Evolutionary conservation across 2,888 invertebrate genomes (phyloP).

Genomic region (Nephrotoma flavescens): DNA sequence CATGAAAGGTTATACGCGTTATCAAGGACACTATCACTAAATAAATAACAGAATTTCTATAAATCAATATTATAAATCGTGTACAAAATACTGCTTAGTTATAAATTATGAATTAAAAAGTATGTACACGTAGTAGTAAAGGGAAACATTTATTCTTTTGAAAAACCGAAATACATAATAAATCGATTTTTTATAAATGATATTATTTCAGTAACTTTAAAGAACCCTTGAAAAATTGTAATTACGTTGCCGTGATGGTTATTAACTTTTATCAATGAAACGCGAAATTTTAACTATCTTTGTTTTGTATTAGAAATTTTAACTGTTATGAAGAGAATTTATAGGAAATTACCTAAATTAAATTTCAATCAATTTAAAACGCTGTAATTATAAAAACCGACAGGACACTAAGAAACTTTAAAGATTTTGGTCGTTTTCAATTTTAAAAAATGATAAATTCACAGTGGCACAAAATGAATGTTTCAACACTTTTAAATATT

Average conservation of each 20-base stretch:
- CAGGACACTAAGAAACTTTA: too few relatives aligned
- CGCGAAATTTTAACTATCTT: neutral
- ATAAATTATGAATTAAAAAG: neutral
- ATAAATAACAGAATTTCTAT: neutral
- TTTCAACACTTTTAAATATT: too few relatives aligned
- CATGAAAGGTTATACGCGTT: too few relatives aligned
- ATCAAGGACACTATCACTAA: too few relatives aligned
- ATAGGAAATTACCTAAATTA: too few relatives aligned
- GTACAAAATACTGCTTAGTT: neutral
- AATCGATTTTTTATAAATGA: neutral
- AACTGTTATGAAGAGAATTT: too few relatives aligned
- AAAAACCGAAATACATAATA: neutral
- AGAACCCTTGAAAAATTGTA: neutral
- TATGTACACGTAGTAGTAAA: neutral
- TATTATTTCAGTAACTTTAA: neutral
- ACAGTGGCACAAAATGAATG: too few relatives aligned
- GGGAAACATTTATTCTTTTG: neutral
- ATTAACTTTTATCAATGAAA: neutral
- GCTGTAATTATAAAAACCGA: too few relatives aligned
- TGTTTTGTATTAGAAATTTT: too few relatives aligned
- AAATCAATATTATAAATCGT: neutral
- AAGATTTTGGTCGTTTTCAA: too few relatives aligned
- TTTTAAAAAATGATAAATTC: too few relatives aligned
- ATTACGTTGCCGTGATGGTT: neutral
- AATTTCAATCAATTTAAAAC: too few relatives aligned